Evolutionary conservation across 2,113 vertebrate species (phyloP).

Genomic region (Odontophorus gujanensis): DNA sequence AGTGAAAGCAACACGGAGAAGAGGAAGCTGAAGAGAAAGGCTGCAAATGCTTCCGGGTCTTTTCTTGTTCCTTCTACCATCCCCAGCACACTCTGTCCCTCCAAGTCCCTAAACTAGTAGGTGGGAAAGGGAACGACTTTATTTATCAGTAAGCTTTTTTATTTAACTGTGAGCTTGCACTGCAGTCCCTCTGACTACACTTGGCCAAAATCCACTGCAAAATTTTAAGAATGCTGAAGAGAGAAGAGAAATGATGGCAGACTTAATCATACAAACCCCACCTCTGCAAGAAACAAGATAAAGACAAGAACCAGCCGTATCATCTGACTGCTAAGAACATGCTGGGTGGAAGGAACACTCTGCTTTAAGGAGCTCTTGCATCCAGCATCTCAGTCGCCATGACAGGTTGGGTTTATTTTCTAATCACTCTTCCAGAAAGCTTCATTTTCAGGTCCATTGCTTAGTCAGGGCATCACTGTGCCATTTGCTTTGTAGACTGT

Average conservation of each 20-base stretch:
- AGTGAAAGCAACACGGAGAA: neutral
- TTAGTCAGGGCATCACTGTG: neutral
- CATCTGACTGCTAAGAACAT: neutral
- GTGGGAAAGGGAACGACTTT: neutral
- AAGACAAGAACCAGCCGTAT: neutral
- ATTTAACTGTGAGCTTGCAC: fast-evolving
- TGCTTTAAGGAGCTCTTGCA: neutral
- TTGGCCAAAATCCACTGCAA: neutral
- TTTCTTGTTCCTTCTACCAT: neutral
- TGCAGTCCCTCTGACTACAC: neutral
- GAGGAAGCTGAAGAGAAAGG: neutral
- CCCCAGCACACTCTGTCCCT: neutral
- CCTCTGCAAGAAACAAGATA: neutral
- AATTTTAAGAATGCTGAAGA: neutral
- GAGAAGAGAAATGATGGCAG: neutral
- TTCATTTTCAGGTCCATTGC: conserved; percentile 12
- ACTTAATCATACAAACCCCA: neutral
- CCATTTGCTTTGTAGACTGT: neutral
- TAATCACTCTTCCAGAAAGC: neutral
- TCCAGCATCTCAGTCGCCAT: neutral
- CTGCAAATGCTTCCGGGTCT: neutral
- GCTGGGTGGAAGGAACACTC: neutral
- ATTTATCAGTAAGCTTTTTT: neutral
- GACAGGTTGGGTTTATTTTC: neutral
- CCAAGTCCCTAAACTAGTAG: neutral